phyloP scores from a whole-genome alignment of 1,140 invertebrate genomes.

The Steinernema khuongi region DNA sequence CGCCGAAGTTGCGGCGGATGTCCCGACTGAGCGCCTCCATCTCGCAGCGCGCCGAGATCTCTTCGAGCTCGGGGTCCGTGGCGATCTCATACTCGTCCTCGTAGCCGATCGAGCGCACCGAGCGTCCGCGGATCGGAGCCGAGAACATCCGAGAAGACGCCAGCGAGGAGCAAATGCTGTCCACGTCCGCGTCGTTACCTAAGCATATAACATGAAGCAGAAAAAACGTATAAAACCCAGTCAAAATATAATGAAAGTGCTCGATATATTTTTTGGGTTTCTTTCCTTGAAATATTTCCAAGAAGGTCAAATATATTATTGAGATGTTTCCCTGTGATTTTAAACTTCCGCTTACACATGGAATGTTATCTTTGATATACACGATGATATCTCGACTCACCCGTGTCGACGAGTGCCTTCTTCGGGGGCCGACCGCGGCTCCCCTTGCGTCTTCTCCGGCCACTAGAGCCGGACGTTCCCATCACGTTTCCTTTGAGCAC shows the following conservation, averaged over 20 bases:
- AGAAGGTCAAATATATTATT: no score
- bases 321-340: no score
- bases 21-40: slow-evolving; percentile 34
- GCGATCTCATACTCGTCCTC: slow-evolving; percentile 36
- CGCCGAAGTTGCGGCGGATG: slow-evolving; percentile 36
- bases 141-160: background rate
- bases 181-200: slow-evolving; percentile 8
- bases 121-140: slow-evolving; percentile 10
- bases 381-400: no score
- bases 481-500: background rate
- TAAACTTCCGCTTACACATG: no score
- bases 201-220: no score
- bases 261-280: no score
- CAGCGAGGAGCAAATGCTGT: slow-evolving; percentile 1
- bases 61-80: slow-evolving; percentile 28
- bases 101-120: slow-evolving; percentile 35
- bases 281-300: no score
- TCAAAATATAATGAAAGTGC: no score
- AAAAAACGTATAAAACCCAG: no score
- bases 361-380: no score
- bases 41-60: slow-evolving; percentile 24
- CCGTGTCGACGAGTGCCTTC: background rate
- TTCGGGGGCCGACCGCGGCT: background rate
- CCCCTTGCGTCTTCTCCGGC: background rate
- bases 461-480: background rate